Evolutionary conservation across 2,888 invertebrate genomes (phyloP), one percentile per base, ranked within the genome.

Genomic region (Smittia sp.): DNA sequence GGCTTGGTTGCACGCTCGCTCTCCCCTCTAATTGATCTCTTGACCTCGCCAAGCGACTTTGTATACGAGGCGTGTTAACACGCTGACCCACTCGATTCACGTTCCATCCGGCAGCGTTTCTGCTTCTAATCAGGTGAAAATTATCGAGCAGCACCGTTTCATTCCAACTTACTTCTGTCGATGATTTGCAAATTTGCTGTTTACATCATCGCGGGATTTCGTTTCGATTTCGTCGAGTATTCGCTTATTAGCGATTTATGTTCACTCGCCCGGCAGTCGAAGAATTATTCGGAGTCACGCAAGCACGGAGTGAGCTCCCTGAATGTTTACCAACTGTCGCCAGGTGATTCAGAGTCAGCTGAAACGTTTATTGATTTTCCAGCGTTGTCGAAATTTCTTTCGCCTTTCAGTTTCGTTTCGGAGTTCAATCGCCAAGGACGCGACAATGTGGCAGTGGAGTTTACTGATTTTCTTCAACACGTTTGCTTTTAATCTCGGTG

Each of bases 331-430:
- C 24, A 63, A 25, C 25, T 27, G 63, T 13, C 24, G 24, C 63
- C 63, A 63, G 63, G 27, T 63, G 25, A 63, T 9, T 63, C 9
- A 3, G 46, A 46, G 15, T 7, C 63, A 63, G 63, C 63, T 63
- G 63, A 25, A 24, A 63, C 24, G 24, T 20, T 13, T 63, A 63
- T 63, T n/a, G 63, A 63, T 63, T 63, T 63, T 27, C n/a, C n/a
- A n/a, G n/a, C n/a, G n/a, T 6, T 63, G 11, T 11, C 15, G n/a
- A 15, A 24, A 63, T 15, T 63, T 63, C 46, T 46, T 46, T 46
- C 11, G 2, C 15, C 46, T n/a, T 46, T 58, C 20, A 58, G 58
- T 58, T 58, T 20, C 20, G 18, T 20, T 58, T 58, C 15, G 22
- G 9, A 7, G 2, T 46, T 46, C n/a, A 46, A 46, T 6, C 15